phyloP scores from a whole-genome alignment of 2,797 vertebrate species.

The Lagodon rhomboides region DNA sequence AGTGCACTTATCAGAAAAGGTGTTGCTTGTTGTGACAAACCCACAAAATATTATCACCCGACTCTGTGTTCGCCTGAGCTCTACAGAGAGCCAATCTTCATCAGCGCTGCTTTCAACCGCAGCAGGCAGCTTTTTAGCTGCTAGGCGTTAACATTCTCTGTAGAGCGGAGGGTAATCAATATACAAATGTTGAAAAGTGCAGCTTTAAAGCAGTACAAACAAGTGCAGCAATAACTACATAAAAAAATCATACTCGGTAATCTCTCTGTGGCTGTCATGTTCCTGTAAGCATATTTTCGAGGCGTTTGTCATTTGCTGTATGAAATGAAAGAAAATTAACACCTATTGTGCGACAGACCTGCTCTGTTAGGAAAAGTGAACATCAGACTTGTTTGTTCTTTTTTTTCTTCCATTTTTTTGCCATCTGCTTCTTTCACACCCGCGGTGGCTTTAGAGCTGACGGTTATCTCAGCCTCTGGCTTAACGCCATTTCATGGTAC shows the following conservation, averaged over 20 bases:
- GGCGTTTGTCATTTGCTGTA: not conserved
- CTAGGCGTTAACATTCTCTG: not conserved
- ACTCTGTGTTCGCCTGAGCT: no score
- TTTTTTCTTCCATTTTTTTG: conserved; percentile 18
- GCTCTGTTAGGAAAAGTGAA: conserved; percentile 1
- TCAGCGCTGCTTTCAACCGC: no score
- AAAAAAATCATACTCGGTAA: not conserved
- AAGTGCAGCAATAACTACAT: not conserved
- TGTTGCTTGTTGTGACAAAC: no score
- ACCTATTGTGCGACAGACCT: not conserved
- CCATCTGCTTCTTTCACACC: conserved; percentile 53
- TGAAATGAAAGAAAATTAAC: conserved; percentile 1
- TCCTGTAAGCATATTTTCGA: not conserved
- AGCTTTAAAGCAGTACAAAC: not conserved
- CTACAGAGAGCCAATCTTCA: no score
- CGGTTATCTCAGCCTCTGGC: conserved; percentile 51
- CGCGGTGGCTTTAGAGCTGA: conserved; percentile 41
- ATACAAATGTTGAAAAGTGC: not conserved
- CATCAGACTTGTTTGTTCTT: not conserved
- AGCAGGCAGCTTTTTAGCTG: not conserved
- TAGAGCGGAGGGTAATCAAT: not conserved
- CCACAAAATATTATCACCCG: no score
- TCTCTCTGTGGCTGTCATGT: not conserved
- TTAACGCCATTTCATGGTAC: conserved; percentile 41
- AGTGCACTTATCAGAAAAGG: no score